These are phyloP conservation scores for Fundulus diaphanus DNA, from an alignment of 2,797 vertebrate genomes.

Conservation along the genomic window DNA sequence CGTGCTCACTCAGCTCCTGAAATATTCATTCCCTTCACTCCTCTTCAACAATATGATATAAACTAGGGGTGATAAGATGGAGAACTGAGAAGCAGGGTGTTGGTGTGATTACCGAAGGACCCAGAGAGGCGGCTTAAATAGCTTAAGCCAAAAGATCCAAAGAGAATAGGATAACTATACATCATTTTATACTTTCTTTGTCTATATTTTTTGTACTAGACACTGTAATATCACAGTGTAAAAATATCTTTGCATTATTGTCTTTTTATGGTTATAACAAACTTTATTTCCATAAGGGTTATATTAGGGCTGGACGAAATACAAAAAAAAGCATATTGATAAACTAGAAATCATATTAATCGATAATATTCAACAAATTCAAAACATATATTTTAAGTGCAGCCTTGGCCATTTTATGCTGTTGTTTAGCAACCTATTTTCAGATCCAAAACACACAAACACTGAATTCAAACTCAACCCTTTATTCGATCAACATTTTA, in stretches of 20 bases:
- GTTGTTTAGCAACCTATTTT: no score
- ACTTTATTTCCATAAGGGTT: no score
- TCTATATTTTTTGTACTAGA: neutral
- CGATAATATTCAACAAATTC: no score
- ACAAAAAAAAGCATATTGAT: no score
- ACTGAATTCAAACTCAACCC: no score
- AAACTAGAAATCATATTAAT: no score
- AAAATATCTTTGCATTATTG: neutral
- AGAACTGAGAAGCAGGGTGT: slow-evolving; percentile 31
- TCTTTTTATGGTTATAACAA: no score
- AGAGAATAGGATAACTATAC: neutral
- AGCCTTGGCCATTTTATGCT: no score
- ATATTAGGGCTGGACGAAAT: no score
- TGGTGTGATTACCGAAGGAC: slow-evolving; percentile 34
- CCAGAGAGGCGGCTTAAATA: slow-evolving; percentile 17
- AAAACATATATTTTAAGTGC: no score
- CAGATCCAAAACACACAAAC: no score
- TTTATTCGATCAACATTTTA: no score
- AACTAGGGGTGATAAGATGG: slow-evolving; percentile 53
- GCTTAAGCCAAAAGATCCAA: neutral
- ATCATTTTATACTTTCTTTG: neutral
- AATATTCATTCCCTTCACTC: slow-evolving; percentile 78
- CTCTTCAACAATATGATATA: slow-evolving; percentile 66
- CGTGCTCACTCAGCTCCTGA: slow-evolving; percentile 67
- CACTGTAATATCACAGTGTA: neutral